Conservation (phyloP, 2,888 invertebrate species). For the Harpagoxenus sublaevis region DNA sequence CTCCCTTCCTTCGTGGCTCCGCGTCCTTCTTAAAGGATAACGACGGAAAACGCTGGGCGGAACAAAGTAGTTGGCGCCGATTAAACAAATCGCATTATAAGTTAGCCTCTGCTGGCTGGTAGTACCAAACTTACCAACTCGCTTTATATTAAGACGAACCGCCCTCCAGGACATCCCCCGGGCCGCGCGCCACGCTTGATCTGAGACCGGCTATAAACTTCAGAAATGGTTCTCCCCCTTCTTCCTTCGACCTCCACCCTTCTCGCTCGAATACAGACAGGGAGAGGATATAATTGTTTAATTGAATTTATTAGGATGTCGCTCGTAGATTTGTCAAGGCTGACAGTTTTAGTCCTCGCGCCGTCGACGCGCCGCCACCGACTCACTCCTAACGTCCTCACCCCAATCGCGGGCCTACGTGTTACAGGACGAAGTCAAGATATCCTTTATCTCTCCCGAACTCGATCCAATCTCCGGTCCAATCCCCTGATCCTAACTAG, state of each 20-base stretch:
- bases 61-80: constrained; percentile 85
- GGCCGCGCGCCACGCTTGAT: constrained; percentile 76
- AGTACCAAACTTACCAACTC: constrained; percentile 83
- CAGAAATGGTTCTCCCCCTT: constrained; percentile 80
- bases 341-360: constrained; percentile 77
- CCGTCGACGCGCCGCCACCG: constrained; percentile 63
- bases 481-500: neutral
- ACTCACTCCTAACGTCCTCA: constrained; percentile 1
- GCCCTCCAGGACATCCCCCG: constrained; percentile 72
- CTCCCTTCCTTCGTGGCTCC: constrained; percentile 57
- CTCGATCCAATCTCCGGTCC: neutral
- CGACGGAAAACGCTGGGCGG: constrained; percentile 76
- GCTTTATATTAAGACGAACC: constrained; percentile 85
- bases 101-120: constrained; percentile 83
- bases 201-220: constrained; percentile 84
- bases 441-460: constrained; percentile 36
- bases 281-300: constrained; percentile 83
- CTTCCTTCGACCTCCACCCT: constrained; percentile 45
- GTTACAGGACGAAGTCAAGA: constrained; percentile 22
- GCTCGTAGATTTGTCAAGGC: constrained; percentile 80
- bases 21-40: constrained; percentile 70
- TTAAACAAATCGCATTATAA: constrained; percentile 86
- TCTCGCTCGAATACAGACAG: constrained; percentile 46
- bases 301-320: constrained; percentile 83
- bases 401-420: constrained; percentile 58